phyloP scores from a whole-genome alignment of 35 echinoderm and acorn worm genomes.

The Holothuria glaberrima region DNA sequence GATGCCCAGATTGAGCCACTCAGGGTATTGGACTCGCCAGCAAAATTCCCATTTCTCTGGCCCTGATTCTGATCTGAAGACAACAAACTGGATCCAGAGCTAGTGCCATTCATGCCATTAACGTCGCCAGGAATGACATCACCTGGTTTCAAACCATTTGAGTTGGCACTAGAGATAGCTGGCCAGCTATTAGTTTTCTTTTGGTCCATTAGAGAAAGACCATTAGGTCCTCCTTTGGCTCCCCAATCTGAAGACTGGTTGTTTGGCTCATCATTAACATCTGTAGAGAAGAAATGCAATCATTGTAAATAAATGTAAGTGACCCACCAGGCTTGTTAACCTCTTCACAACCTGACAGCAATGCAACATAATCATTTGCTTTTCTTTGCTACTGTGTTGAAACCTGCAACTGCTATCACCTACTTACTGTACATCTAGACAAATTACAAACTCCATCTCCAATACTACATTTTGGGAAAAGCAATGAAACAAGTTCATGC shows the following conservation, averaged over 20 bases:
- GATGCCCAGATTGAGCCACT: conserved; percentile 51
- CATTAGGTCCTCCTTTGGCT: conserved; percentile 14
- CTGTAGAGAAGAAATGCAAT: background rate
- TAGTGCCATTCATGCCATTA: background rate
- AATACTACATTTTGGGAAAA: too few relatives aligned
- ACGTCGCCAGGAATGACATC: conserved; percentile 22
- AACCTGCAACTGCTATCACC: too few relatives aligned
- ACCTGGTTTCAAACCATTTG: conserved; percentile 44
- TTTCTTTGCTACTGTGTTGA: too few relatives aligned
- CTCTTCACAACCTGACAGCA: too few relatives aligned
- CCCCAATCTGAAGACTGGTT: conserved; percentile 43
- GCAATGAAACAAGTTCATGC: too few relatives aligned
- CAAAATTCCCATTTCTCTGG: conserved; percentile 11
- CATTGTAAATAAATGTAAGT: background rate
- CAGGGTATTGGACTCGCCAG: conserved; percentile 1
- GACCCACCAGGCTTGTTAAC: too few relatives aligned
- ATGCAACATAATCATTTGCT: too few relatives aligned
- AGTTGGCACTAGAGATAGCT: conserved; percentile 39
- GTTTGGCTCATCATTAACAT: conserved; percentile 3
- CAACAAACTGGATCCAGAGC: conserved; percentile 12
- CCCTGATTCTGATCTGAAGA: conserved; percentile 19
- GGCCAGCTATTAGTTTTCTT: conserved; percentile 52
- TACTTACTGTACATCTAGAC: too few relatives aligned
- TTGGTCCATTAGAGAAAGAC: conserved; percentile 36
- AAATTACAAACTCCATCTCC: too few relatives aligned